Base-by-base conservation (phyloP, 2,888 invertebrate genomes). In the Torymus aiolomorphi region DNA sequence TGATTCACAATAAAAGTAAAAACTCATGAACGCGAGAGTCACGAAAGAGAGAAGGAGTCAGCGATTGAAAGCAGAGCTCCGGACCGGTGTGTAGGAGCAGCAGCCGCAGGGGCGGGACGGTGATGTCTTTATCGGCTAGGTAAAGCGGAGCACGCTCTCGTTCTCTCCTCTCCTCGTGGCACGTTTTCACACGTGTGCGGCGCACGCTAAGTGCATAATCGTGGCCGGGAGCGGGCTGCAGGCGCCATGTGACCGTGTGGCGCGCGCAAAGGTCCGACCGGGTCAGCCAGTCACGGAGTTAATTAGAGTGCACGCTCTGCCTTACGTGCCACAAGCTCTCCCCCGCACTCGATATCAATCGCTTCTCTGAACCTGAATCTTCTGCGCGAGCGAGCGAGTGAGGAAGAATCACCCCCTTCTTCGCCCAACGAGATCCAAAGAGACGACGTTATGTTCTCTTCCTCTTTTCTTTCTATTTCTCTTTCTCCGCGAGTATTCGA, bases 221-320 rank as follows among this genome's bases (percentile, higher is more conserved):
- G 75, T 77, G 76, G 71, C 20, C 59, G 51, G 49, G 11, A 20
- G 42, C 52, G 20, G 67, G 62, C 24, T 52, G 16, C 14, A 69
- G 73, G 75, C 78, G 76, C 70, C 75, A 78, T 56, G 76, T 71
- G 79, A 83, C 81, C 84, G 81, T 14, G 16, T 83, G 83, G 81
- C 85, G 87, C 85, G 85, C 82, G 83, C 84, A 82, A 79, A 85
- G 87, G 85, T 85, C 86, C 85, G 82, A 81, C 80, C 85, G 86
- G 90, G 89, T 90, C 89, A 89, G 84, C 88, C 87, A 88, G 88
- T 89, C 89, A 89, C 89, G 88, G 89, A 90, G 89, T 90, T 90
- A 90, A 90, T 90, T 90, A 90, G 89, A 89, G 88, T 87, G 87
- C 86, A 82, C 81, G 80, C 84, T 77, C 74, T 76, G 84, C 66